These are phyloP conservation scores for Promerops cafer DNA, from an alignment of 2,113 vertebrate species.

Conservation along the genomic window DNA sequence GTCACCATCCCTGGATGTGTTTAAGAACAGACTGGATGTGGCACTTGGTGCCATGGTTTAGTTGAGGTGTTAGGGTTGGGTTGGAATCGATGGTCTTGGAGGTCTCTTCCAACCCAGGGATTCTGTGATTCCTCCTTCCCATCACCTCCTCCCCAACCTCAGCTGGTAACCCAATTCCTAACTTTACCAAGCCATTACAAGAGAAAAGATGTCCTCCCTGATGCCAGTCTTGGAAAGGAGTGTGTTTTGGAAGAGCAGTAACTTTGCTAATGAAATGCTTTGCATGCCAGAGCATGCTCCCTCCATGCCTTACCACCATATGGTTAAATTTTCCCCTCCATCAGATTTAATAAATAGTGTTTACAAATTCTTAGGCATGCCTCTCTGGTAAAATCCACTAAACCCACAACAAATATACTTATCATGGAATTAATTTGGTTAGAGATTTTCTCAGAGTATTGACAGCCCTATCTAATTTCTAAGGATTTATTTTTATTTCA, in stretches of 20 bases:
- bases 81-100: no score
- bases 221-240: not conserved
- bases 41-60: no score
- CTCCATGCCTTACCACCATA: not conserved
- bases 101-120: no score
- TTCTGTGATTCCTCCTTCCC: no score
- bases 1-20: no score
- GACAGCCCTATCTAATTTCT: conserved; percentile 53
- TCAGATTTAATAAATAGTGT: conserved; percentile 53
- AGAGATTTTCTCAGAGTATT: conserved; percentile 54
- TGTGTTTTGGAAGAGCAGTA: not conserved
- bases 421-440: conserved; percentile 36
- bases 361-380: conserved; percentile 47
- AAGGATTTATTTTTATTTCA: conserved; percentile 59
- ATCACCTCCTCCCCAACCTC: not conserved
- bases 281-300: not conserved
- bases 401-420: conserved; percentile 38
- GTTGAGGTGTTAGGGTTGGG: no score
- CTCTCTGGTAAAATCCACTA: conserved; percentile 36
- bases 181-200: not conserved
- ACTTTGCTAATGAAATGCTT: not conserved
- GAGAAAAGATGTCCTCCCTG: not conserved
- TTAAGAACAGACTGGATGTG: no score
- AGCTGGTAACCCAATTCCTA: not conserved
- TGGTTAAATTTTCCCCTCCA: conserved; percentile 12